phyloP scores from a whole-genome alignment of 2,888 invertebrate genomes.

The Acleris emargana region DNA sequence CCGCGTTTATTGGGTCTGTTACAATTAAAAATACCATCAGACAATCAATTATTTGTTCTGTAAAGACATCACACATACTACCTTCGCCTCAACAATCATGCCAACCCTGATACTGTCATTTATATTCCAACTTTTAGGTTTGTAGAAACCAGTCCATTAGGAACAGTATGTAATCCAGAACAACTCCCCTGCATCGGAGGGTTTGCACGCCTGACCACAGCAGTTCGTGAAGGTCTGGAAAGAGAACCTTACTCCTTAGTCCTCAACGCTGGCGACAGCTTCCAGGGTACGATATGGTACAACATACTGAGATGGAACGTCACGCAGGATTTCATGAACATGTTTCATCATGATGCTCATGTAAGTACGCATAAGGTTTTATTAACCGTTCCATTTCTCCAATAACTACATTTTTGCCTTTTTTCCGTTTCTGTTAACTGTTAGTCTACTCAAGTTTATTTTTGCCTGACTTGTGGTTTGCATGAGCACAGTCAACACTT shows the following conservation, averaged over 20 bases:
- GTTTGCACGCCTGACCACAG: slow-evolving; percentile 85
- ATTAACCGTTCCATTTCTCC: neutral
- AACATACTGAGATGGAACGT: slow-evolving; percentile 89
- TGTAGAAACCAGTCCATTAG: slow-evolving; percentile 82
- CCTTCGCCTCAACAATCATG: too few relatives aligned
- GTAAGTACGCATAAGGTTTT: slow-evolving; percentile 67
- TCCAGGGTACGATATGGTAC: slow-evolving; percentile 91
- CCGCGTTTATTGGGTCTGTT: too few relatives aligned
- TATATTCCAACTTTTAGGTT: slow-evolving; percentile 69
- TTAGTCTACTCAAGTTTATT: too few relatives aligned
- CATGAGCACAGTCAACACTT: too few relatives aligned
- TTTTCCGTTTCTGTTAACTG: too few relatives aligned
- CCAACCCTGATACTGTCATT: slow-evolving; percentile 10
- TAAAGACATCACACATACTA: too few relatives aligned
- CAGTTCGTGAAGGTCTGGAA: slow-evolving; percentile 67
- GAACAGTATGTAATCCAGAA: slow-evolving; percentile 79
- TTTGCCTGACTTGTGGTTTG: too few relatives aligned
- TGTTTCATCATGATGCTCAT: slow-evolving; percentile 90
- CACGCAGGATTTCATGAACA: slow-evolving; percentile 90
- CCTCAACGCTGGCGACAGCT: slow-evolving; percentile 87
- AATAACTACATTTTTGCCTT: too few relatives aligned
- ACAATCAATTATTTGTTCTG: too few relatives aligned
- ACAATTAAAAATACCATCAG: too few relatives aligned
- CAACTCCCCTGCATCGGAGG: slow-evolving; percentile 86
- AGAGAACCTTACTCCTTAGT: slow-evolving; percentile 86